Percentiles rank a stretch among this genome's conserved stretches.
Evolutionary conservation across 2,888 invertebrate species (phyloP).

Genomic region (Phalera bucephala): DNA sequence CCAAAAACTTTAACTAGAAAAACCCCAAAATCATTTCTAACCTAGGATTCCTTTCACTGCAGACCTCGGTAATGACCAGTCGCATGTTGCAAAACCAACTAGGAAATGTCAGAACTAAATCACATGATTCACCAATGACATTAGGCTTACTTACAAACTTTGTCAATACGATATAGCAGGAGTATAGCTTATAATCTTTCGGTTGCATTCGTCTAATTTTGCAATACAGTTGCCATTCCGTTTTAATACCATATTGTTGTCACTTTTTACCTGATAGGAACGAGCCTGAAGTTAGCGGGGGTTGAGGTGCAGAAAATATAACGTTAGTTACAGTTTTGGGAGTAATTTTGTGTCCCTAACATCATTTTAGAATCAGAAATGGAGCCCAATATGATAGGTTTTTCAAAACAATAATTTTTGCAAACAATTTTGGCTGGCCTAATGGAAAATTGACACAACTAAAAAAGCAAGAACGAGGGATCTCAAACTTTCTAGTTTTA

Average conservation of each 20-base stretch:
- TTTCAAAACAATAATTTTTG: slow-evolving; percentile 12
- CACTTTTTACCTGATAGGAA: slow-evolving; percentile 92
- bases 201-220: slow-evolving; percentile 77
- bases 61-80: too few species aligned
- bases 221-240: slow-evolving; percentile 80
- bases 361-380: slow-evolving; percentile 33
- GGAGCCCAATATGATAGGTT: slow-evolving; percentile 22
- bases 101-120: too few species aligned
- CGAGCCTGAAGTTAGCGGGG: slow-evolving; percentile 91
- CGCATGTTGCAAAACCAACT: too few species aligned
- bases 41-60: too few species aligned
- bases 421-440: slow-evolving; percentile 3
- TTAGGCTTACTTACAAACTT: too few species aligned
- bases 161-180: too few species aligned
- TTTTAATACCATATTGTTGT: slow-evolving; percentile 70
- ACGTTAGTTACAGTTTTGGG: slow-evolving; percentile 76
- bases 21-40: too few species aligned
- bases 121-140: too few species aligned
- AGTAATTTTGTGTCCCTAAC: slow-evolving; percentile 38
- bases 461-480: too few species aligned
- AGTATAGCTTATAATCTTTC: slow-evolving; percentile 41
- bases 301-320: slow-evolving; percentile 82
- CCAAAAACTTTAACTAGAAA: too few species aligned
- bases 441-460: too few species aligned
- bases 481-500: too few species aligned